Base-by-base conservation (phyloP, 2,797 vertebrate species). In the Enteromius treurensis region DNA sequence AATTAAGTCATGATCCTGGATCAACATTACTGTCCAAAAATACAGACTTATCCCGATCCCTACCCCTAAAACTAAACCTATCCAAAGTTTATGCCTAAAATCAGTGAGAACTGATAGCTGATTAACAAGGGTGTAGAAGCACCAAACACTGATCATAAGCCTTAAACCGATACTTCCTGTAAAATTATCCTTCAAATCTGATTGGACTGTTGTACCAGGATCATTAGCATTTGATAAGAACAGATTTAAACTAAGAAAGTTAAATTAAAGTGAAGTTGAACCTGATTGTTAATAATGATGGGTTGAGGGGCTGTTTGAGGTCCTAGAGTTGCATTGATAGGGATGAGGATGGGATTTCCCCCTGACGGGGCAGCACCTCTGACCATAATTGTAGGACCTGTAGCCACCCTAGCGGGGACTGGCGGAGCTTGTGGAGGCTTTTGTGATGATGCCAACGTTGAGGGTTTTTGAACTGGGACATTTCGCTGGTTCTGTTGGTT, bases 211-310 rank as follows among this genome's bases (percentile, higher is more conserved):
- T 34, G 34, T 34, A 5, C 34, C 34, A 34, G 34, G 3, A 34
- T 37, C 5, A 37, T 49, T 14, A n/a, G 29, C 23, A 13, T 21
- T 55, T 51, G 49, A 11, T 53, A 7, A 73, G 19, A 11, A 32
- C 0, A 11, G 9, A 53, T 51, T 75, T 75, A 6, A 80, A 4
- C 17, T 47, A 19, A 21, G 17, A 62, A 29, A 58, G 29, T 40
- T 19, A 2, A 55, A 65, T 34, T 3, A 53, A 17, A 51, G 49
- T 29, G 3, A 53, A 11, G 40, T 49, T 94, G 26, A 26, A 96
- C 93, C 94, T 95, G 91, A 80, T 89, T 88, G 92, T 93, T 89
- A 90, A 95, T 89, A 88, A 93, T 89, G 23, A 93, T 89, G 51
- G 92, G 89, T 47, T 95, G 92, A 49, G 90, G 88, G 74, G 91